Percentiles rank a stretch among this genome's conserved stretches.
phyloP scores from a whole-genome alignment of 2,113 vertebrate species.

The Fregata magnificens region DNA sequence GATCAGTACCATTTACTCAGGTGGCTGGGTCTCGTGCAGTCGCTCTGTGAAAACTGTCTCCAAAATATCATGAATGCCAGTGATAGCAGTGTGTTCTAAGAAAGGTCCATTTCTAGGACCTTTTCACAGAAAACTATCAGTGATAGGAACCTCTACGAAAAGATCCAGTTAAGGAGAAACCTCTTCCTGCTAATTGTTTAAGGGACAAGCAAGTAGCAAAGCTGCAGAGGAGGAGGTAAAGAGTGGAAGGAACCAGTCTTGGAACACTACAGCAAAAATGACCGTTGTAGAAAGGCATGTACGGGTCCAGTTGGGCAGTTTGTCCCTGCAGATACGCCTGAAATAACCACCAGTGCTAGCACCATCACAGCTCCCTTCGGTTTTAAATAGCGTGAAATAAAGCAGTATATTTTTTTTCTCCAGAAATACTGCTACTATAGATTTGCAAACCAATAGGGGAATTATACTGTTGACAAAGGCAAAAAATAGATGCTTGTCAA shows the following conservation, averaged over 20 bases:
- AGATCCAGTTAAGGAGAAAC: background rate
- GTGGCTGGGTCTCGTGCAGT: background rate
- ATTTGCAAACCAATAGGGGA: background rate
- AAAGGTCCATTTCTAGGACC: background rate
- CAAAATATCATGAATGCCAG: background rate
- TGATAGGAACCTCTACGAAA: background rate
- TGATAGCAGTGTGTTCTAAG: background rate
- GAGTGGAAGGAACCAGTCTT: background rate
- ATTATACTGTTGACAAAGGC: background rate
- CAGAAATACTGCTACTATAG: background rate
- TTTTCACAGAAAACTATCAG: background rate
- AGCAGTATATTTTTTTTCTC: background rate
- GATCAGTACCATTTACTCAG: background rate
- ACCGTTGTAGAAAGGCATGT: background rate
- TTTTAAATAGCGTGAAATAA: background rate
- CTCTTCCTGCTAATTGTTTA: background rate
- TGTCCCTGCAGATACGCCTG: background rate
- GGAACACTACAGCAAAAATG: background rate
- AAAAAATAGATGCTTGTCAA: background rate
- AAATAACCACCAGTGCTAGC: background rate
- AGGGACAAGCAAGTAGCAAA: background rate
- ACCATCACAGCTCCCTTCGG: background rate
- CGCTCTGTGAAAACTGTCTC: background rate
- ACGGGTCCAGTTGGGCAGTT: accelerated
- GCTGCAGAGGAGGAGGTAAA: background rate